Conservation (phyloP, 92 coral and sea anemone genomes). For the Scolanthus callimorphus region DNA sequence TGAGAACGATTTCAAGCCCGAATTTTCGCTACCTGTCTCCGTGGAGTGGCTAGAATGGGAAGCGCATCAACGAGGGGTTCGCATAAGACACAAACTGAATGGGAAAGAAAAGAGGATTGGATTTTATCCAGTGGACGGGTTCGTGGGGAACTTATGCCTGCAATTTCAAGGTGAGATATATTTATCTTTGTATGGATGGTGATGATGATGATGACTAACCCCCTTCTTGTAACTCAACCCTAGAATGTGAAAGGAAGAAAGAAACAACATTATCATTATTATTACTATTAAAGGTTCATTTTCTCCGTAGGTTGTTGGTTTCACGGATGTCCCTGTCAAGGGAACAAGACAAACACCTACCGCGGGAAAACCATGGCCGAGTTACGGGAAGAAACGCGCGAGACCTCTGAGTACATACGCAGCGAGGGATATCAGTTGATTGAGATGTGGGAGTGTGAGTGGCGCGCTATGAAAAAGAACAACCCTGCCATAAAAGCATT, state of each 20-base stretch:
- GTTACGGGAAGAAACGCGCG: not conserved
- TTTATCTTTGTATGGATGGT: no score
- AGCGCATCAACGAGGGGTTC: not conserved
- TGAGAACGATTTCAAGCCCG: slow-evolving; percentile 10
- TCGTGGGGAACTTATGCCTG: not conserved
- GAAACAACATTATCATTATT: no score
- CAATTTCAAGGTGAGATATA: slow-evolving; percentile 1
- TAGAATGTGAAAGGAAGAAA: no score
- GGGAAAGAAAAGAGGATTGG: slow-evolving; percentile 9
- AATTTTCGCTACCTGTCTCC: not conserved
- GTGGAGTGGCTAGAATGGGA: slow-evolving; percentile 29
- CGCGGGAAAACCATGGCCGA: slow-evolving; percentile 7
- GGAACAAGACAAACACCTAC: not conserved
- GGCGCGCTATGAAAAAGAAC: not conserved
- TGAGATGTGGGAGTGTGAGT: slow-evolving; percentile 18
- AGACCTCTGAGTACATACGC: slow-evolving; percentile 2
- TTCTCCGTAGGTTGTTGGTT: slow-evolving; percentile 11
- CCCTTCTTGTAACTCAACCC: no score
- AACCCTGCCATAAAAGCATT: not conserved
- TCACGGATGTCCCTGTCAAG: slow-evolving; percentile 6
- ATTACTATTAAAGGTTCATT: not conserved
- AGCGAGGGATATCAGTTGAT: slow-evolving; percentile 3
- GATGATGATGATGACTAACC: not conserved
- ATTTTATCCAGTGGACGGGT: slow-evolving; percentile 23
- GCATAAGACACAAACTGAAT: slow-evolving; percentile 9